Percentiles rank a stretch among this genome's conserved stretches.
These are phyloP conservation scores for Sicus ferrugineus DNA, from an alignment of 2,888 invertebrate species.

Conservation along the genomic window DNA sequence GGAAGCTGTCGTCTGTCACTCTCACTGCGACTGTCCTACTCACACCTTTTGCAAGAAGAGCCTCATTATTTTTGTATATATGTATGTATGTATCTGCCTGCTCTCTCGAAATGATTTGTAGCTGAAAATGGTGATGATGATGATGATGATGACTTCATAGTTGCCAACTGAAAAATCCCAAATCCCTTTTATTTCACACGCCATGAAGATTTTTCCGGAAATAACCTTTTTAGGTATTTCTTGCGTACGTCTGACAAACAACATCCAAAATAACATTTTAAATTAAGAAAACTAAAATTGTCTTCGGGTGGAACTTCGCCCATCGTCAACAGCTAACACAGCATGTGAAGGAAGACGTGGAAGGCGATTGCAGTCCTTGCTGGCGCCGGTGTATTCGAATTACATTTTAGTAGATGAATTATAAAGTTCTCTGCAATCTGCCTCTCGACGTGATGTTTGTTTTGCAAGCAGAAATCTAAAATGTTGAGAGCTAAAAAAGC, in stretches of 20 bases:
- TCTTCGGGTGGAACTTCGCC: too few relatives aligned
- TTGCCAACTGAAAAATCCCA: too few relatives aligned
- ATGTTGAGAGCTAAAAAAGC: slow-evolving; percentile 19
- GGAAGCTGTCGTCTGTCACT: background rate
- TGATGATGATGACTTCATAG: too few relatives aligned
- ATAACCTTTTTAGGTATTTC: too few relatives aligned
- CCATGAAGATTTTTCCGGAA: too few relatives aligned
- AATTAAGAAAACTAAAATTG: slow-evolving; percentile 45
- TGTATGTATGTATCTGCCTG: slow-evolving; percentile 37
- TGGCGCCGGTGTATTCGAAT: slow-evolving; percentile 55
- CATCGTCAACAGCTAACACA: background rate
- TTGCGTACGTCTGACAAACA: too few relatives aligned
- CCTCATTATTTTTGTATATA: slow-evolving; percentile 35
- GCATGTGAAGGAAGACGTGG: background rate
- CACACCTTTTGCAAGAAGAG: slow-evolving; percentile 11
- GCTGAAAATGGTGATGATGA: too few relatives aligned
- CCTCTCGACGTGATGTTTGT: slow-evolving; percentile 39
- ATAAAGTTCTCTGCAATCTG: slow-evolving; percentile 55
- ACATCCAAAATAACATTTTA: too few relatives aligned
- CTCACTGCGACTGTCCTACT: slow-evolving; percentile 16
- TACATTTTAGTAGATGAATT: slow-evolving; percentile 63
- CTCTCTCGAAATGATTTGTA: slow-evolving; percentile 35
- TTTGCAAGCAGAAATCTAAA: slow-evolving; percentile 44
- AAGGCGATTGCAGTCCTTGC: background rate
- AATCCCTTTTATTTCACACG: too few relatives aligned